A percentile compares a stretch with the other conserved stretches of the same genome.
These are phyloP conservation scores for Atrina japonica DNA, from an alignment of 2,888 invertebrate species.

Conservation along the genomic window DNA sequence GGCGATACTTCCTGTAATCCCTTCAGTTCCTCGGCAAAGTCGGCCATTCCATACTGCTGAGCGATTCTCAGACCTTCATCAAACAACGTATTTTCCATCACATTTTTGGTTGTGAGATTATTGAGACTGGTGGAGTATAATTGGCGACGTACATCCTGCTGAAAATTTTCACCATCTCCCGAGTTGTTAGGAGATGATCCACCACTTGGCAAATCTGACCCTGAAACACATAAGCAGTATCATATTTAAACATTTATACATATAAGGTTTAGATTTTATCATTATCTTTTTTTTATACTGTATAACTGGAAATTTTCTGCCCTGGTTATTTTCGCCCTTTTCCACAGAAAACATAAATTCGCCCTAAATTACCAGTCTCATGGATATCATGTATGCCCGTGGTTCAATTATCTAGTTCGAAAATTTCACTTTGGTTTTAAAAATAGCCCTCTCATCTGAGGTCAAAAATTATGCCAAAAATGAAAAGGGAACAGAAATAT, in stretches of 20 bases:
- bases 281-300: too few species aligned
- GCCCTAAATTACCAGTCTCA: too few species aligned
- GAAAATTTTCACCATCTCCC: conserved; percentile 45
- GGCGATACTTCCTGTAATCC: conserved; percentile 56
- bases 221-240: conserved; percentile 19
- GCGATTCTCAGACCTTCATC: conserved; percentile 82
- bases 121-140: conserved; percentile 10
- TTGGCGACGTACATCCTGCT: conserved; percentile 23
- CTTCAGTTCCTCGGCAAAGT: conserved; percentile 76
- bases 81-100: conserved; percentile 72
- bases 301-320: too few species aligned
- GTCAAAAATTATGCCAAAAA: too few species aligned
- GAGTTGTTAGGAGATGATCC: conserved; percentile 45
- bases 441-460: too few species aligned
- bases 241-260: not conserved
- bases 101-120: conserved; percentile 11
- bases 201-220: conserved; percentile 41
- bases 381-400: too few species aligned
- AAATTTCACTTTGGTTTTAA: too few species aligned
- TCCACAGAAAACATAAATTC: too few species aligned
- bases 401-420: too few species aligned
- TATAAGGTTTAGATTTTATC: too few species aligned
- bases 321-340: too few species aligned
- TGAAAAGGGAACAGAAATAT: too few species aligned
- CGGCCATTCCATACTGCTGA: conserved; percentile 78